Evolutionary conservation across 2,888 invertebrate species (phyloP).

Genomic region (Cerceris ruficornis): DNA sequence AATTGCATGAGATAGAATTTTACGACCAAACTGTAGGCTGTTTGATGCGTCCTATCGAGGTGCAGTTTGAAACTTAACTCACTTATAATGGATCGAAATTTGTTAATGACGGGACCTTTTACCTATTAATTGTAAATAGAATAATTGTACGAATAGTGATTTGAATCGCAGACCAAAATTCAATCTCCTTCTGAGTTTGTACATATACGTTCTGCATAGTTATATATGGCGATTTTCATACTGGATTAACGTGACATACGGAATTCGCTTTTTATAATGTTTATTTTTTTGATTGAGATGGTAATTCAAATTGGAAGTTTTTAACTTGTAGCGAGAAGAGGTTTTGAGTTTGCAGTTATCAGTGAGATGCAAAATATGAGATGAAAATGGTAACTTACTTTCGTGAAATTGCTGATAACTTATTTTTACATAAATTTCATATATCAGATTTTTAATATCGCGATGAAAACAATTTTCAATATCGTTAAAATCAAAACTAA

Average conservation of each 20-base stretch:
- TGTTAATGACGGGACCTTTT: slow-evolving; percentile 58
- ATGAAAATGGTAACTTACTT: no score
- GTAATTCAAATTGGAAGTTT: no score
- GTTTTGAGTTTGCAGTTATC: no score
- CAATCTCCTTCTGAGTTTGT: slow-evolving; percentile 37
- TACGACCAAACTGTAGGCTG: slow-evolving; percentile 34
- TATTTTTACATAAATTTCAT: no score
- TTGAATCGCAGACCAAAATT: slow-evolving; percentile 42
- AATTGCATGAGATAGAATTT: slow-evolving; percentile 12
- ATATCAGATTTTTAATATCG: no score
- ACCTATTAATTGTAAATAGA: slow-evolving; percentile 34
- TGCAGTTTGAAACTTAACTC: slow-evolving; percentile 15
- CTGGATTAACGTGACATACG: not conserved
- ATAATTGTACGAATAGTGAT: slow-evolving; percentile 20
- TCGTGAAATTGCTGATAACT: no score
- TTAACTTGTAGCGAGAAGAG: no score
- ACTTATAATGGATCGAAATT: slow-evolving; percentile 32
- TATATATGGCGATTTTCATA: not conserved
- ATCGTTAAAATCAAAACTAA: no score
- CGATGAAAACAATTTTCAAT: no score
- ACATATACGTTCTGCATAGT: not conserved
- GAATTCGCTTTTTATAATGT: no score
- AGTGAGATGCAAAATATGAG: no score
- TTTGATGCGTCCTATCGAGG: slow-evolving; percentile 10
- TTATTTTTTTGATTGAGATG: no score